Evolutionary conservation across 2,888 invertebrate genomes (phyloP), one percentile per base, ranked within the genome.

Genomic region (Diadromus collaris): DNA sequence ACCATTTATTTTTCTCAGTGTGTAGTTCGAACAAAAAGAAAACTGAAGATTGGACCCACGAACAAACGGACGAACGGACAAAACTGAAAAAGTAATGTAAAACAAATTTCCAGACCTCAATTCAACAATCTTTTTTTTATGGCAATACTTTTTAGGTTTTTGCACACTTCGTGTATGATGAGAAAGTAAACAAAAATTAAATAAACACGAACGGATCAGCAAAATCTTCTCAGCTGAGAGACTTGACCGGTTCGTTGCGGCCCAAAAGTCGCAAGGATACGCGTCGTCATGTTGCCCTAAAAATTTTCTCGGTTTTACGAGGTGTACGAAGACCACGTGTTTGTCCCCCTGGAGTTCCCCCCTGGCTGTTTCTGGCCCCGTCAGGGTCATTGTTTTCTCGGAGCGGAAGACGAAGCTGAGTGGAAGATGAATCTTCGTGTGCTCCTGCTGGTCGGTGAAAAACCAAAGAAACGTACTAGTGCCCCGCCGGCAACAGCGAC

Each of bases 361-460:
- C 54, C 51, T 61, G 46, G 72, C 60, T 19, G 48, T 63, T 76
- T 72, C 76, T 58, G 48, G 58, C 48, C 56, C 72, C 38, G 24
- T 63, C 75, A 58, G 79, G 72, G 72, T 76, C 76, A 79, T 79
- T 79, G 79, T 79, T 79, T 79, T 76, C 69, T 41, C 69, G 61
- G 21, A 61, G 54, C 54, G 74, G 61, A 74, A 76, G 71, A 71
- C 61, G 67, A 51, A 19, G 21, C 54, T 27, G 21, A 10, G 21
- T 56, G 68, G 61, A n/a, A 41, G 10, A 19, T 19, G 44, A 61
- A 68, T 24, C 54, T 77, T 21, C 41, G 65, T 21, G 54, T 48
- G 21, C 29, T 73, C 56, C 60, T 74, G 73, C 65, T 73, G 70
- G 61, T 70, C 79, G 76, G 76, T 70, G 76, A 73, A 70, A 79